phyloP scores from a whole-genome alignment of 2,888 invertebrate species.

The Ommatoiulus sabulosus region DNA sequence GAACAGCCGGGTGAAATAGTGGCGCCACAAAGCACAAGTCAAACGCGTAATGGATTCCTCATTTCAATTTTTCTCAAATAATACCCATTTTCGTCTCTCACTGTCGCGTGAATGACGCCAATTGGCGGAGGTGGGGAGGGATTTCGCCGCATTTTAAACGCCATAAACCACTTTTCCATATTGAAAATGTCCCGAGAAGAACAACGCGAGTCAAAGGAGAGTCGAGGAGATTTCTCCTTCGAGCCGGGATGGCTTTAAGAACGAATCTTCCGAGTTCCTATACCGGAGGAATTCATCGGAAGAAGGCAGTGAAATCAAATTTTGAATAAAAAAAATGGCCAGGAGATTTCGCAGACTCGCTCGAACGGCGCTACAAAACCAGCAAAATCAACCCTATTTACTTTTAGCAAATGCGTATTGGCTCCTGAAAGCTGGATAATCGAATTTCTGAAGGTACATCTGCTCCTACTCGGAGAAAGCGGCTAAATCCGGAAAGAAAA shows the following conservation, averaged over 20 bases:
- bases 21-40: conserved; percentile 14
- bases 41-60: conserved; percentile 18
- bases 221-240: neutral
- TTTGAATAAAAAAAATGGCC: conserved; percentile 1
- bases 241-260: neutral
- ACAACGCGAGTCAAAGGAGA: neutral
- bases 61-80: conserved; percentile 36
- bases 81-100: neutral
- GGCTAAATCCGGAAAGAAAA: neutral
- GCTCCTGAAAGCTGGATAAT: conserved; percentile 9
- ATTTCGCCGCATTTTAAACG: conserved; percentile 22
- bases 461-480: neutral
- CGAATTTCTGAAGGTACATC: conserved; percentile 6
- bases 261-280: neutral
- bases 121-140: neutral
- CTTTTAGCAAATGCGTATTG: neutral
- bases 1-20: conserved; percentile 23
- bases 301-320: neutral
- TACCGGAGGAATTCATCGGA: neutral
- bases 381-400: conserved; percentile 7
- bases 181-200: neutral
- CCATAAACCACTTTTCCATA: conserved; percentile 8
- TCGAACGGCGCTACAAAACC: neutral
- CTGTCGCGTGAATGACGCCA: neutral
- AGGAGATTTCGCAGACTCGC: neutral